Evolutionary conservation across 30 jellyfish, hydroid and myxozoan species (phyloP).

Genomic region (Pseudorhiza aurosa): DNA sequence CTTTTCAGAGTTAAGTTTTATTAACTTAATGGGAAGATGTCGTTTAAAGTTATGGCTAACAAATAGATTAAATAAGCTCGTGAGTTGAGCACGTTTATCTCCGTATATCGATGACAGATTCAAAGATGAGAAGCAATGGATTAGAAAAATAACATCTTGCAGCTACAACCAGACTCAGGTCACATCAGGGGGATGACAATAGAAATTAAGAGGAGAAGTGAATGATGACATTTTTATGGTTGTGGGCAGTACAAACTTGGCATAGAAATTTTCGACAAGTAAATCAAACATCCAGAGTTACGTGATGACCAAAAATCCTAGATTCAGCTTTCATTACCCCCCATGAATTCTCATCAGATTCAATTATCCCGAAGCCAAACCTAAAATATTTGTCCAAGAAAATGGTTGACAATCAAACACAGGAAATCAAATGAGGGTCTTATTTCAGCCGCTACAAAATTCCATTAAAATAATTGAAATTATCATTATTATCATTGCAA

Average conservation of each 20-base stretch:
- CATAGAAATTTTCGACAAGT: conserved; percentile 9
- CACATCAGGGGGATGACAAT: conserved; percentile 12
- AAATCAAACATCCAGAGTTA: neutral
- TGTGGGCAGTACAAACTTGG: conserved; percentile 43
- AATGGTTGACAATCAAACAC: too few relatives aligned
- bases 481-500: too few relatives aligned
- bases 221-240: conserved; percentile 35
- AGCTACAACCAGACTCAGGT: conserved; percentile 23
- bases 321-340: too few relatives aligned
- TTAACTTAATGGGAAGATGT: conserved; percentile 45
- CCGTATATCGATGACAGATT: conserved; percentile 25
- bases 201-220: neutral
- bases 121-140: conserved; percentile 25
- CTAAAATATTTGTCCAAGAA: too few relatives aligned
- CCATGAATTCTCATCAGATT: too few relatives aligned
- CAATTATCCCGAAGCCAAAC: too few relatives aligned
- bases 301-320: neutral
- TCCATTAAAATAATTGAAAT: too few relatives aligned
- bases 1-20: conserved; percentile 52
- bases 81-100: conserved; percentile 23
- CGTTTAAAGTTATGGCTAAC: conserved; percentile 35
- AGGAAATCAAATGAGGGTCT: too few relatives aligned
- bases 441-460: too few relatives aligned
- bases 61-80: conserved; percentile 34
- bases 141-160: conserved; percentile 19